These are phyloP conservation scores for Parapristionchus giblindavisi DNA, from an alignment of 2,888 invertebrate species.

Conservation along the genomic window DNA sequence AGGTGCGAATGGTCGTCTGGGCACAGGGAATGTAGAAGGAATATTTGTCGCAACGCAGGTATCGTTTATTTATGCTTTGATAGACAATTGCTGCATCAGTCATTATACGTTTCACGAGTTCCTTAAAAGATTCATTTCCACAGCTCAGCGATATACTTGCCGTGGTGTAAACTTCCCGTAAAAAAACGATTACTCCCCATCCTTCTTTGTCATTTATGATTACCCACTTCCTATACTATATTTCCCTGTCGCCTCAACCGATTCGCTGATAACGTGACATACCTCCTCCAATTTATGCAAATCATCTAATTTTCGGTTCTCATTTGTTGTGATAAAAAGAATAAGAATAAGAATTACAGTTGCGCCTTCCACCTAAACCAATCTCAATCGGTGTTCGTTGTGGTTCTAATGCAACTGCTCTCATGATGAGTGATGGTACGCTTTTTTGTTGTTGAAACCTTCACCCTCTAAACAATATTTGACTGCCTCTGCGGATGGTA, in stretches of 20 bases:
- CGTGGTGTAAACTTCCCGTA: no score
- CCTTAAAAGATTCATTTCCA: no score
- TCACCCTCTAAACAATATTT: not conserved
- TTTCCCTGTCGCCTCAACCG: no score
- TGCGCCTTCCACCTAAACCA: conserved; percentile 4
- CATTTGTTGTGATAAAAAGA: not conserved
- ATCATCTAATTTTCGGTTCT: no score
- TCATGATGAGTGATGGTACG: conserved; percentile 50
- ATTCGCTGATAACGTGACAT: no score
- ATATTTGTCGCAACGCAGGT: conserved; percentile 68
- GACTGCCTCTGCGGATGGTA: not conserved
- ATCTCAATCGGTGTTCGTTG: conserved; percentile 12
- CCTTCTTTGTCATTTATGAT: no score
- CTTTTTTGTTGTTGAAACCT: not conserved
- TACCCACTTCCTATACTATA: no score
- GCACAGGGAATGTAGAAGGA: conserved; percentile 74
- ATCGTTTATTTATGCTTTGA: conserved; percentile 15
- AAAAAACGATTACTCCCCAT: no score
- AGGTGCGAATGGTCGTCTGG: conserved; percentile 74
- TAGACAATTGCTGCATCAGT: no score
- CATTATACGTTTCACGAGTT: no score
- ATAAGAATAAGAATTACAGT: not conserved
- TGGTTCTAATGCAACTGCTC: conserved; percentile 45
- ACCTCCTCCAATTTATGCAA: no score
- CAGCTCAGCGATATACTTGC: no score